Conservation (phyloP, 2,113 vertebrate genomes). For the Lates calcarifer region DNA sequence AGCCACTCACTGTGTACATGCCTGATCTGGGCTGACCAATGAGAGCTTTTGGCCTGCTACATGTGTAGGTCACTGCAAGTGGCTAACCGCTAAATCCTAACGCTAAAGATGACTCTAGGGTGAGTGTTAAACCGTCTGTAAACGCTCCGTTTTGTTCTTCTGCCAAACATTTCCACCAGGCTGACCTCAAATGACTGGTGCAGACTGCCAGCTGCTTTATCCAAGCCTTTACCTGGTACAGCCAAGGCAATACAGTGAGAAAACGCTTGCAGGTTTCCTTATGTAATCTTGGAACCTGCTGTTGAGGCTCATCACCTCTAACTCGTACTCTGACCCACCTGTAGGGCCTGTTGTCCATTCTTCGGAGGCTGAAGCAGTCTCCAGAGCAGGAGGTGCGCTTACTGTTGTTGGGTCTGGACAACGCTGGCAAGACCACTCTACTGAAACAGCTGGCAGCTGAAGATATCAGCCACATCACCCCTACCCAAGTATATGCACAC, state of each 20-base stretch:
- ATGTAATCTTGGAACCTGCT: conserved; percentile 5
- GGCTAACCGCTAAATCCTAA: conserved; percentile 63
- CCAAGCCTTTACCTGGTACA: background rate
- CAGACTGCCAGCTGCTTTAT: conserved; percentile 3
- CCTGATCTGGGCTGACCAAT: conserved; percentile 50
- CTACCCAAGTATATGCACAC: conserved; percentile 88
- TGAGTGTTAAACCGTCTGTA: conserved; percentile 42
- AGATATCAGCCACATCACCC: conserved; percentile 95
- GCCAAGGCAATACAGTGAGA: conserved; percentile 5
- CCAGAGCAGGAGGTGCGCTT: conserved; percentile 95
- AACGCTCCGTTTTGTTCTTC: conserved; percentile 21
- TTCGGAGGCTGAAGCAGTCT: conserved; percentile 92
- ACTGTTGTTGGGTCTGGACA: conserved; percentile 94
- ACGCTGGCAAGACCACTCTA: conserved; percentile 94
- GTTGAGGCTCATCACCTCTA: conserved; percentile 21
- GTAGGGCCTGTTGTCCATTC: conserved; percentile 93
- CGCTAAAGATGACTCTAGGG: conserved; percentile 46
- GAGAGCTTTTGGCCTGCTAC: conserved; percentile 21
- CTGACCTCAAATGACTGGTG: background rate
- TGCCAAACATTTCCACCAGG: conserved; percentile 39
- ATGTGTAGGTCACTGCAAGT: conserved; percentile 57
- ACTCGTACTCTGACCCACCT: conserved; percentile 18
- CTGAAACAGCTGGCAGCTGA: conserved; percentile 95
- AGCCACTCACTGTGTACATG: conserved; percentile 38
- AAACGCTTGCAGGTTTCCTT: conserved; percentile 1